Percentiles rank a stretch among this genome's conserved stretches.
These are phyloP conservation scores for Helobdella robusta DNA, from an alignment of 2,888 invertebrate species.

Conservation along the genomic window DNA sequence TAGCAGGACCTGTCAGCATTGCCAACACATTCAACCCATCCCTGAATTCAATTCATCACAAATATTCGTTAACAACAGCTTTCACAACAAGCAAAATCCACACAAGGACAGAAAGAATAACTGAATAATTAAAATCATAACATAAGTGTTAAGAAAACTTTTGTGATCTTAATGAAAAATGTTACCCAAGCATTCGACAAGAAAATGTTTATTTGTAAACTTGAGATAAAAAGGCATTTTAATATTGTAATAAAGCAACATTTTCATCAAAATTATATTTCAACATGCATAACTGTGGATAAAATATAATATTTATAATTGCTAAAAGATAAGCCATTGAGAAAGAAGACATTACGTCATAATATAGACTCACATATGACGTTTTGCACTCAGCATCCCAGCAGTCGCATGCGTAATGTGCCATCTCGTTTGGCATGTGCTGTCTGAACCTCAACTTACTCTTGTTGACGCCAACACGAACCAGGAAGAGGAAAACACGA, in stretches of 20 bases:
- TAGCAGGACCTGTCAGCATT: conserved; percentile 97
- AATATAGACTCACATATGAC: conserved; percentile 63
- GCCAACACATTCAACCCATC: conserved; percentile 83
- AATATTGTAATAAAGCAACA: too few relatives aligned
- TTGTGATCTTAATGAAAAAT: too few relatives aligned
- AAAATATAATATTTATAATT: background rate
- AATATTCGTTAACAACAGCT: too few relatives aligned
- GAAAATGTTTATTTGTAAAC: too few relatives aligned
- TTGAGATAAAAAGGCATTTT: too few relatives aligned
- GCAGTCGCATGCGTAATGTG: conserved; percentile 97
- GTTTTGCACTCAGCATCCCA: conserved; percentile 99
- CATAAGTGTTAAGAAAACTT: too few relatives aligned
- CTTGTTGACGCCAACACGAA: conserved; percentile 75
- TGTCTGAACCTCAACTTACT: conserved; percentile 84
- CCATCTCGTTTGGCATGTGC: conserved; percentile 99
- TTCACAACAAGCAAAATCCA: too few relatives aligned
- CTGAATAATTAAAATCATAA: too few relatives aligned
- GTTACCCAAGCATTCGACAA: too few relatives aligned
- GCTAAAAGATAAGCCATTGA: background rate
- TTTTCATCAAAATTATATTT: too few relatives aligned
- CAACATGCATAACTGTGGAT: background rate
- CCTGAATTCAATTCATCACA: conserved; percentile 14
- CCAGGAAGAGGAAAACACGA: conserved; percentile 77
- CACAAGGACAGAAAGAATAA: too few relatives aligned
- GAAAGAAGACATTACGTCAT: background rate